Evolutionary conservation across 2,797 vertebrate species (phyloP), one percentile per base, ranked within the genome.

Genomic region (Loris lydekkerianus): DNA sequence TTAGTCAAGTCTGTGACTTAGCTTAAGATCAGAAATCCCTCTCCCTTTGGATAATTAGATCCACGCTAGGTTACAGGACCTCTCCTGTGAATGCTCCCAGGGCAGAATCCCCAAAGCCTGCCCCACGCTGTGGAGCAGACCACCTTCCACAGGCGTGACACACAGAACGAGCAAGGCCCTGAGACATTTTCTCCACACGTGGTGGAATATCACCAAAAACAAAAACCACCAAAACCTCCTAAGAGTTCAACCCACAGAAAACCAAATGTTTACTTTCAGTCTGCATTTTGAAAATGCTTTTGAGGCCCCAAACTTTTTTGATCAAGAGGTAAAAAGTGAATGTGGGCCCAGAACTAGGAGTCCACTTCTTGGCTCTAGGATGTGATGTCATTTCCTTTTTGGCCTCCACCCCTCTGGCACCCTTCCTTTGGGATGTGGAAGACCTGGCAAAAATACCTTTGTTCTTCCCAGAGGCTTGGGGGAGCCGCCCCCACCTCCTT

Each of bases 341-440:
- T 27, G 23, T 58, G 73, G 89, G 58, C 65, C 92, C 29, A 85
- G 37, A 95, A 86, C 10, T 34, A 18, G 13, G 72, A 17, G n/a
- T 23, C 31, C 2, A 49, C 7, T 49, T 89, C 91, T 92, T 65
- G 58, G 80, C 81, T 81, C 75, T 70, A 82, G 82, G 63, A 77
- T 77, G 23, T 27, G 37, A 13, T 60, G 86, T 72, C 29, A 56
- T 81, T 97, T 98, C 96, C 97, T 96, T 86, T 92, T 20, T n/a
- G 49, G 43, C 25, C 63, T 72, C 89, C 92, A 40, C 87, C 94
- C 83, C 11, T 86, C 95, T 89, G 86, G 91, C 94, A 89, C 96
- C 94, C 96, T 97, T 97, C 97, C 97, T 96, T 89, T 94, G 21
- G 75, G 63, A 56, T 95, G 46, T 63, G 53, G 69, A 67, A 91